phyloP scores from a whole-genome alignment of 2,888 invertebrate species.

The Rhingia rostrata region DNA sequence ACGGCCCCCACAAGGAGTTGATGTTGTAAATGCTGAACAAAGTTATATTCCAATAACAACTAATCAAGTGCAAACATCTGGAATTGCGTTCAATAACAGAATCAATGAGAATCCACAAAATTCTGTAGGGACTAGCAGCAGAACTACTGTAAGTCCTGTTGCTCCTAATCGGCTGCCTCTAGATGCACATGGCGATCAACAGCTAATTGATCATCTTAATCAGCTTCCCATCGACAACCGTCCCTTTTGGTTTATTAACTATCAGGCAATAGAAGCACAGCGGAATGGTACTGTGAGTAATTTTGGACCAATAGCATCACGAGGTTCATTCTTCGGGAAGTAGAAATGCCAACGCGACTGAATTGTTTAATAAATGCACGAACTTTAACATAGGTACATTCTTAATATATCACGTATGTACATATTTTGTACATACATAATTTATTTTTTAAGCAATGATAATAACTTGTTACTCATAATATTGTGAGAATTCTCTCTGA shows the following conservation, averaged over 20 bases:
- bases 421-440: too few species aligned
- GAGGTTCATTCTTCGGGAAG: constrained; percentile 78
- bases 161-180: constrained; percentile 83
- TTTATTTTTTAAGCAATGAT: too few species aligned
- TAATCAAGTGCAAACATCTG: constrained; percentile 29
- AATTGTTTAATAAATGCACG: background rate
- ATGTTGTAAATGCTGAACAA: constrained; percentile 76
- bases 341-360: constrained; percentile 15
- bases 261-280: constrained; percentile 86
- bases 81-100: constrained; percentile 14
- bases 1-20: constrained; percentile 78
- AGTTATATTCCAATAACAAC: constrained; percentile 57
- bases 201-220: constrained; percentile 86
- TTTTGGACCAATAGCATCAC: constrained; percentile 75
- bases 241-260: constrained; percentile 90
- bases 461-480: too few species aligned
- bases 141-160: background rate
- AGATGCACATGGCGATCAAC: constrained; percentile 87
- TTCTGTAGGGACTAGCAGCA: constrained; percentile 17
- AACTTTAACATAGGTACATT: background rate
- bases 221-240: constrained; percentile 87
- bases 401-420: too few species aligned
- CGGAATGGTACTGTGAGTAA: constrained; percentile 80
- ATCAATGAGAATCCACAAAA: constrained; percentile 11
- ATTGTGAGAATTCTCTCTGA: too few species aligned